Conservation (phyloP, 2,888 invertebrate genomes). For the Nomada ferruginata region DNA sequence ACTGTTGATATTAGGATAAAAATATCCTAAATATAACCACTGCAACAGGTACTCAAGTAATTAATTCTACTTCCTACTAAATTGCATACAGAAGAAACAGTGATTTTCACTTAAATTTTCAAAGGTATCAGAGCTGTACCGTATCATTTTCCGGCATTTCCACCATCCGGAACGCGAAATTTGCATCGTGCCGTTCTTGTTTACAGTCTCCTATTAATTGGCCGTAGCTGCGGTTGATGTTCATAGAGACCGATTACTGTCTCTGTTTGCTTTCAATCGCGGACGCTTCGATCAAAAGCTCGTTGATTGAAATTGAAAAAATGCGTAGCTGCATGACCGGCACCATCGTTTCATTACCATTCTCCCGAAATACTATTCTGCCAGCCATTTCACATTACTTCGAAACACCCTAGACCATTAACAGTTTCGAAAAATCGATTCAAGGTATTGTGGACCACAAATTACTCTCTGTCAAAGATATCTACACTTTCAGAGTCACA, state of each 20-base stretch:
- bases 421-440: not conserved
- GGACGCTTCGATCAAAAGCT: slow-evolving; percentile 2
- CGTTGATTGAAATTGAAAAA: slow-evolving; percentile 12
- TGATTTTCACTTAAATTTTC: slow-evolving; percentile 17
- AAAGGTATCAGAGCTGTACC: not conserved
- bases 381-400: too few species aligned
- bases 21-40: too few species aligned
- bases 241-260: slow-evolving; percentile 27
- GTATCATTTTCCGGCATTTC: slow-evolving; percentile 20
- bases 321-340: not conserved
- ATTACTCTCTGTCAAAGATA: not conserved
- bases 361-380: not conserved
- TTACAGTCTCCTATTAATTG: slow-evolving; percentile 39
- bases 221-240: slow-evolving; percentile 31
- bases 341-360: not conserved
- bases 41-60: too few species aligned
- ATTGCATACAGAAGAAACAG: not conserved
- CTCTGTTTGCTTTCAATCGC: slow-evolving; percentile 40
- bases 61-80: not conserved
- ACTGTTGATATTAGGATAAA: too few species aligned
- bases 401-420: not conserved
- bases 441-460: not conserved
- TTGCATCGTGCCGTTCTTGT: slow-evolving; percentile 43
- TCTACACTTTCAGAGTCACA: too few species aligned
- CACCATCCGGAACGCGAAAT: slow-evolving; percentile 8